Evolutionary conservation across 2,113 vertebrate genomes (phyloP), one percentile per base, ranked within the genome.

Genomic region (Mormyrus iriodes): DNA sequence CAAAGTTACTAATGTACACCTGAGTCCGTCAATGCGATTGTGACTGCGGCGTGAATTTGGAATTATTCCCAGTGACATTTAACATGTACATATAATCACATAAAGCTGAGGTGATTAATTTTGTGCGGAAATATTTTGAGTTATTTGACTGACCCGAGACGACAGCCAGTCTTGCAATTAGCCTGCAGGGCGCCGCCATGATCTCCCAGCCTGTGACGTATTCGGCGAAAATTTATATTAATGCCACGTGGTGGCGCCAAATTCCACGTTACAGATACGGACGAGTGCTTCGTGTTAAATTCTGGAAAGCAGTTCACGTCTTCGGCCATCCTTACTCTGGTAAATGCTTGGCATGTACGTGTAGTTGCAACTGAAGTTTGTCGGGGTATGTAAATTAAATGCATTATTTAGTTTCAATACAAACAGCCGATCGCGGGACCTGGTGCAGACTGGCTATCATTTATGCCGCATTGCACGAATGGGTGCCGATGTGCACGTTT

Each of bases 121-220:
- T 42, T 3, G 44, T 42, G 42, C 9, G 39, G 2, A 84, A 48
- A 84, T n/a, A 48, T 84, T 84, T n/a, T 12, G 1, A 55, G 2
- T 24, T 55, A 79, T 31, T 7, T 17, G 4, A 44, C 88, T 87
- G 48, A 95, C 96, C 96, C 0, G 95, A 96, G 51, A 97, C 95
- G 82, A 96, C 89, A 0, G 96, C 93, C 92, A 96, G 91, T 91
- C 93, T 93, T 88, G 95, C 95, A 35, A 92, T 87, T 0, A 96
- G 93, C 73, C 96, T 93, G 1, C 88, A 42, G 79, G 94, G 0
- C 9, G 95, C 91, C 93, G 94, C 94, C 95, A 95, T 95, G 90
- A 76, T 35, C 8, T 52, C 69, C 89, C 48, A 21, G n/a, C 5
- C 79, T 51, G 48, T 58, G 24, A 89, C 84, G 19, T 2, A 12